phyloP scores from a whole-genome alignment of 1,140 invertebrate species.

The Amphibalanus amphitrite region DNA sequence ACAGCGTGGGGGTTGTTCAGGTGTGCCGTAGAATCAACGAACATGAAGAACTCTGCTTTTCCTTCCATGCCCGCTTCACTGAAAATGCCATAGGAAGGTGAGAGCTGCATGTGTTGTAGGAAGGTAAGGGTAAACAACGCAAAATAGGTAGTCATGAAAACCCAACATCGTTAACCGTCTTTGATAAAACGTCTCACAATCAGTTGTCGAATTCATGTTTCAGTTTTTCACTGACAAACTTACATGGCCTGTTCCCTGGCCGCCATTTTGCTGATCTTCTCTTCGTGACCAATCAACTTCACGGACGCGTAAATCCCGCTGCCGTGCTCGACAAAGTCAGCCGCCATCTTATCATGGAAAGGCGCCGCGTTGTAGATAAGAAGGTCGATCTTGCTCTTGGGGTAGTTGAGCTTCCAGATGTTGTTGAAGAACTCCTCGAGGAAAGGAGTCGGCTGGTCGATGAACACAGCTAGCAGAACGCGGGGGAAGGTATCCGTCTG shows the following conservation, averaged over 20 bases:
- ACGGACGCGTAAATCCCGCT: conserved; percentile 42
- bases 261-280: conserved; percentile 51
- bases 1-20: conserved; percentile 60
- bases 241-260: conserved; percentile 65
- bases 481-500: conserved; percentile 31
- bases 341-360: conserved; percentile 12
- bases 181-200: not conserved
- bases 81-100: conserved; percentile 1
- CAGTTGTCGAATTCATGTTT: not conserved
- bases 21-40: conserved; percentile 68
- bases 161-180: no score
- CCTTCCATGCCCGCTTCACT: conserved; percentile 47
- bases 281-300: conserved; percentile 45
- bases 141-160: not conserved
- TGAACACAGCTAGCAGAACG: conserved; percentile 63
- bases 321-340: conserved; percentile 8
- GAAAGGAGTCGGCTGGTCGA: conserved; percentile 77
- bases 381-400: conserved; percentile 68
- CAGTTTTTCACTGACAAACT: not conserved
- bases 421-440: conserved; percentile 70
- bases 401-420: conserved; percentile 59
- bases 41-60: conserved; percentile 67
- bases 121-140: not conserved
- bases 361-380: conserved; percentile 58
- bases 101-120: no score